A percentile compares a stretch with the other conserved stretches of the same genome.
Evolutionary conservation across 2,888 invertebrate genomes (phyloP).

Genomic region (Parapristionchus giblindavisi): DNA sequence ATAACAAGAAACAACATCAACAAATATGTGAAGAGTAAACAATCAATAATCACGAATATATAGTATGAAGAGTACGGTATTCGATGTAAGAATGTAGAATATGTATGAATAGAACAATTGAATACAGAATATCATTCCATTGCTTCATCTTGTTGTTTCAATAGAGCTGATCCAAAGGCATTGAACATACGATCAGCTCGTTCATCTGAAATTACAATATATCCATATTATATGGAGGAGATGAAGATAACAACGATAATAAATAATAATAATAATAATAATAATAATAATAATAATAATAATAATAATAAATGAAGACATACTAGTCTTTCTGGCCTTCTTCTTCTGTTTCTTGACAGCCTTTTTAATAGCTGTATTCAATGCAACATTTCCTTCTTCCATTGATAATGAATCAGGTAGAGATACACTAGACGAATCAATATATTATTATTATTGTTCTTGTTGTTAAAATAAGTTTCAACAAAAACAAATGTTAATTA

Average conservation of each 20-base stretch:
- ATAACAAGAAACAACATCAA: constrained; percentile 20
- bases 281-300: neutral
- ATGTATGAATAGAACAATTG: neutral
- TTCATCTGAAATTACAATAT: constrained; percentile 12
- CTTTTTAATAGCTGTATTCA: constrained; percentile 61
- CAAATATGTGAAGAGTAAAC: constrained; percentile 5
- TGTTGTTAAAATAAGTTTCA: neutral
- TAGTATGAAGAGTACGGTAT: neutral
- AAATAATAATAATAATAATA: neutral
- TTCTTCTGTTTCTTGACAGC: constrained; percentile 66
- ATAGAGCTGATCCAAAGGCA: constrained; percentile 30
- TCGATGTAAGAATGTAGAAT: neutral
- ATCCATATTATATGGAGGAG: neutral
- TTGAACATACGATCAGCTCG: constrained; percentile 37
- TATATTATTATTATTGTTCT: neutral
- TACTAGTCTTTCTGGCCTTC: constrained; percentile 52
- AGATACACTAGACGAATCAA: constrained; percentile 32
- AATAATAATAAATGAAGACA: constrained; percentile 4
- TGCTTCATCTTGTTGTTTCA: constrained; percentile 29
- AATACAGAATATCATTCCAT: constrained; percentile 23
- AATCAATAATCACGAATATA: constrained; percentile 1
- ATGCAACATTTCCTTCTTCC: constrained; percentile 60
- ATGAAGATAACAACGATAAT: neutral
- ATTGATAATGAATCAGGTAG: constrained; percentile 55
- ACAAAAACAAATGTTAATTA: no score